Conservation (phyloP, 2,113 vertebrate genomes). For the Phyllopteryx taeniolatus region DNA sequence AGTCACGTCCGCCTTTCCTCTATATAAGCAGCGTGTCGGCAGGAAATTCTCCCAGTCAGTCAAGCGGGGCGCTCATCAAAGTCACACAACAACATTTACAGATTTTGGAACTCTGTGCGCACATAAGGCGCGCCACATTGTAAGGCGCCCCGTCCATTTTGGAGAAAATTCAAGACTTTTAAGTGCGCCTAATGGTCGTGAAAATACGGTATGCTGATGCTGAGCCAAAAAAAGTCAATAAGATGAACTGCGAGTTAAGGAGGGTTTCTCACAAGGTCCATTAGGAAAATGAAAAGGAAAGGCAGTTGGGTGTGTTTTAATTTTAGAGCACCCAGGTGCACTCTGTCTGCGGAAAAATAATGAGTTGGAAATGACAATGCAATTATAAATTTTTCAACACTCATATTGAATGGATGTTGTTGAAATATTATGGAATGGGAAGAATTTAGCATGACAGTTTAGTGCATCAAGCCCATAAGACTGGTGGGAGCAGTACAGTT, state of each 20-base stretch:
- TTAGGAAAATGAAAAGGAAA: conserved; percentile 73
- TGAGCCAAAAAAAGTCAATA: conserved; percentile 52
- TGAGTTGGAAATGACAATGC: conserved; percentile 54
- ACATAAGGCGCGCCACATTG: too few relatives aligned
- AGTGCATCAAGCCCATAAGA: conserved; percentile 28
- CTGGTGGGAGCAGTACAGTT: conserved; percentile 9
- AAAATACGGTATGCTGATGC: conserved; percentile 49
- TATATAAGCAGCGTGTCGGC: too few relatives aligned
- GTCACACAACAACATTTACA: too few relatives aligned
- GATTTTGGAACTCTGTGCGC: too few relatives aligned
- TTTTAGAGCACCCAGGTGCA: conserved; percentile 54
- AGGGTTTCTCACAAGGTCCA: conserved; percentile 55
- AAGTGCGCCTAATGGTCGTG: too few relatives aligned
- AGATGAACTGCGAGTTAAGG: conserved; percentile 51
- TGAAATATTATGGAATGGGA: conserved; percentile 42
- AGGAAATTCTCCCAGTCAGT: too few relatives aligned
- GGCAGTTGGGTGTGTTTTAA: conserved; percentile 48
- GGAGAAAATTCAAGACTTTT: too few relatives aligned
- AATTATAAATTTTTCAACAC: conserved; percentile 47
- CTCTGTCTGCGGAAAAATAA: conserved; percentile 45
- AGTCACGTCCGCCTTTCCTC: too few relatives aligned
- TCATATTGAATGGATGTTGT: conserved; percentile 48
- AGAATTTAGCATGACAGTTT: conserved; percentile 26
- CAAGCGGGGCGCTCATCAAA: too few relatives aligned
- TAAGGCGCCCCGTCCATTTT: too few relatives aligned